Percentiles rank a stretch among this genome's conserved stretches.
phyloP scores from a whole-genome alignment of 2,797 vertebrate genomes.

The Ptychobarbus kaznakovi region DNA sequence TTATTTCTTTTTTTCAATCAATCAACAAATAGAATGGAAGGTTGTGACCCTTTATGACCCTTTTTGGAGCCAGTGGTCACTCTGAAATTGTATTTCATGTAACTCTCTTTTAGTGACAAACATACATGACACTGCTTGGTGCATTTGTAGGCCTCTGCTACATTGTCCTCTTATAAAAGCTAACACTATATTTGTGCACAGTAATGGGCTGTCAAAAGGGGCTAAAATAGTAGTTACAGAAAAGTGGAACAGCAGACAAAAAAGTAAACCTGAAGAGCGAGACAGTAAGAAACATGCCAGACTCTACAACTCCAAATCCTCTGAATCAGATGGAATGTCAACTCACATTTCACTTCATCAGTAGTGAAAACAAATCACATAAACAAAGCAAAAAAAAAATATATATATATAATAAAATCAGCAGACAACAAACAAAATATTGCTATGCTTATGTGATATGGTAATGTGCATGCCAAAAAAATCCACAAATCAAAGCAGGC shows the following conservation, averaged over 20 bases:
- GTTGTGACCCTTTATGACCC: fast-evolving
- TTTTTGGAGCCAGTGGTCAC: neutral
- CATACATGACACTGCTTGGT: neutral
- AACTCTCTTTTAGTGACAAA: neutral
- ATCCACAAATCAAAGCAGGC: slow-evolving; percentile 21
- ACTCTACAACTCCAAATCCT: slow-evolving; percentile 36
- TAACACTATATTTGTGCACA: neutral
- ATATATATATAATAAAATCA: neutral
- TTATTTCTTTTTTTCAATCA: neutral
- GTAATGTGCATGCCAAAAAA: slow-evolving; percentile 43
- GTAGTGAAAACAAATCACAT: slow-evolving; percentile 15
- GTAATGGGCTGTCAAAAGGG: slow-evolving; percentile 18
- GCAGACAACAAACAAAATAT: slow-evolving; percentile 29
- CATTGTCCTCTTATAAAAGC: neutral
- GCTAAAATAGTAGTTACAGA: neutral
- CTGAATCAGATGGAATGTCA: slow-evolving; percentile 54
- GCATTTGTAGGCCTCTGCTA: neutral
- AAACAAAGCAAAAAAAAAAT: slow-evolving; percentile 38
- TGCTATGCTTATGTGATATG: slow-evolving; percentile 33
- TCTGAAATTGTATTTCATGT: neutral
- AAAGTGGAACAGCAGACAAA: slow-evolving; percentile 34
- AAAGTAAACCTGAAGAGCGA: slow-evolving; percentile 4
- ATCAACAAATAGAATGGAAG: neutral
- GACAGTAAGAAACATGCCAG: slow-evolving; percentile 18
- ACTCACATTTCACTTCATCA: slow-evolving; percentile 32